phyloP scores from a whole-genome alignment of 2,797 vertebrate species.

The Pygocentrus nattereri region DNA sequence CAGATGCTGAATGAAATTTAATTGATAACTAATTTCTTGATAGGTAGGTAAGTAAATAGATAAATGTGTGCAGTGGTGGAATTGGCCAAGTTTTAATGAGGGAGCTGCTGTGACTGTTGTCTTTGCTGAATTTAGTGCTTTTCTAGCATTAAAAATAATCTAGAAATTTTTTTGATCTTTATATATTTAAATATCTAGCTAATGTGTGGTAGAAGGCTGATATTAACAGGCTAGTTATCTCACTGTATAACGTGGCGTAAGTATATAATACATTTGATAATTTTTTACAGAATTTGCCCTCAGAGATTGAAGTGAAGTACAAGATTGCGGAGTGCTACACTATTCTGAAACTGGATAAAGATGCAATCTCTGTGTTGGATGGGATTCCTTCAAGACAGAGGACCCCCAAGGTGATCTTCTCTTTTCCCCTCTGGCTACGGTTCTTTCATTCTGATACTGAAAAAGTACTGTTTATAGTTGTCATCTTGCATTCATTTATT shows the following conservation, averaged over 20 bases:
- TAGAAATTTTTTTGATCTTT: no score
- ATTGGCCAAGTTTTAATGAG: no score
- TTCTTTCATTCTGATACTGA: not conserved
- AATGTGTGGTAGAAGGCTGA: no score
- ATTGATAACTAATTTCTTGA: no score
- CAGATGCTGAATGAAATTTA: no score
- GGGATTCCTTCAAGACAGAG: conserved; percentile 97
- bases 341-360: conserved; percentile 96
- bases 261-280: not conserved
- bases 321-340: conserved; percentile 99
- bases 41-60: no score
- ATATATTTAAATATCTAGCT: no score
- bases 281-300: conserved; percentile 87
- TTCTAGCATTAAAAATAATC: no score
- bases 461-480: not conserved
- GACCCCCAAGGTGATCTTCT: conserved; percentile 88
- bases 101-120: no score
- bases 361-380: conserved; percentile 97
- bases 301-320: conserved; percentile 98
- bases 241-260: not conserved
- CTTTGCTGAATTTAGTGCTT: no score
- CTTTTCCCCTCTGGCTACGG: not conserved
- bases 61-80: no score
- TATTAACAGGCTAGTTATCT: no score
- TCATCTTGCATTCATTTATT: not conserved